Conservation (phyloP, 2,888 invertebrate genomes). For the Rhabditoides inermis region DNA sequence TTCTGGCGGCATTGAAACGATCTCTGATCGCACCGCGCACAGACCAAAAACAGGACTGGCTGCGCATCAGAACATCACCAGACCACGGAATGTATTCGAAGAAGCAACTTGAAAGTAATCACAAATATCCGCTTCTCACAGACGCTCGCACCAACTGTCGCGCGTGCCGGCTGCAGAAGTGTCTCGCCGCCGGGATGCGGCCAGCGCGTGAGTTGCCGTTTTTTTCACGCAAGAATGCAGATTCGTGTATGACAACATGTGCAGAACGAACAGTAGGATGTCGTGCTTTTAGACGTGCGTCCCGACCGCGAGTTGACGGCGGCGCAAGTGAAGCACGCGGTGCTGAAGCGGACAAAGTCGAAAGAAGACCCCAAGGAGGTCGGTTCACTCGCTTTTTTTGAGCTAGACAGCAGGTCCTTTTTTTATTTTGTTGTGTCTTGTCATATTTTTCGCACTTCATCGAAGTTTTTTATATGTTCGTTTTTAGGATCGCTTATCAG, state of each 20-base stretch:
- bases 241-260: neutral
- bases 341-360: neutral
- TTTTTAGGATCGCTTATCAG: slow-evolving; percentile 1
- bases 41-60: slow-evolving; percentile 1
- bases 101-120: no score
- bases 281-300: slow-evolving; percentile 30
- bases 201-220: slow-evolving; percentile 28
- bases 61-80: neutral
- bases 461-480: neutral
- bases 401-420: slow-evolving; percentile 1
- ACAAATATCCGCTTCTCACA: no score
- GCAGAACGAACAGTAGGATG: neutral
- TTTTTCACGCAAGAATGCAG: neutral
- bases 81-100: neutral
- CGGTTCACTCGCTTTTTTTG: slow-evolving; percentile 6
- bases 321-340: no score
- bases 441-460: no score
- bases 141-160: slow-evolving; percentile 41
- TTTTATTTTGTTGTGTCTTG: neutral
- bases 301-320: slow-evolving; percentile 42
- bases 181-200: slow-evolving; percentile 44
- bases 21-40: slow-evolving; percentile 13
- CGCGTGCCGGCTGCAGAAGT: slow-evolving; percentile 43
- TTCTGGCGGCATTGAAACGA: neutral
- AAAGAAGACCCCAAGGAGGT: neutral